These are phyloP conservation scores for Petroica traversi DNA, from an alignment of 2,113 vertebrate genomes.

Conservation along the genomic window DNA sequence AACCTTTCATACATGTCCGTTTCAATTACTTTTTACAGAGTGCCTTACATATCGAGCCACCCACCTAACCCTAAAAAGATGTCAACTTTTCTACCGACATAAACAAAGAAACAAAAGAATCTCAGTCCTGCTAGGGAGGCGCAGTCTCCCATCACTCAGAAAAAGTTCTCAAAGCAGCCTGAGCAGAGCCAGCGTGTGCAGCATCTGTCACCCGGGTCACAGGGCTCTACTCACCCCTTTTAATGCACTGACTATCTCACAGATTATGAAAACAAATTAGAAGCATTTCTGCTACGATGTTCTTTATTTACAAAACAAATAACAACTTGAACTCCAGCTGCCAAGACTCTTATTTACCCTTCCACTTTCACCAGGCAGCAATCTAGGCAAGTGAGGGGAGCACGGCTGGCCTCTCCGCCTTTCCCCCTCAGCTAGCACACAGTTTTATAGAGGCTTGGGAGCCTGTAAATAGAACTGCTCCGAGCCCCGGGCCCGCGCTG, in stretches of 20 bases:
- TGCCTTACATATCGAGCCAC: background rate
- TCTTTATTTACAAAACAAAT: background rate
- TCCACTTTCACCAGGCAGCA: background rate
- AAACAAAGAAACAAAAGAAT: background rate
- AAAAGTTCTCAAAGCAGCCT: background rate
- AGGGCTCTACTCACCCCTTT: background rate
- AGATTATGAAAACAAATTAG: background rate
- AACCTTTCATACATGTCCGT: background rate
- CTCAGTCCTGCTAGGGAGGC: background rate
- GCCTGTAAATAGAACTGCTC: accelerated
- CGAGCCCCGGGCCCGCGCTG: accelerated
- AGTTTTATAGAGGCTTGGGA: accelerated
- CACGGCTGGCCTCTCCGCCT: accelerated
- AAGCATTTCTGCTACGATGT: background rate
- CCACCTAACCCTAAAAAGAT: accelerated
- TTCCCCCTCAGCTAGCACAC: background rate
- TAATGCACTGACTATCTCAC: accelerated
- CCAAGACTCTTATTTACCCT: background rate
- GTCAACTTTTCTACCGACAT: background rate
- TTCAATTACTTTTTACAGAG: background rate
- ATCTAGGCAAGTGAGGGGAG: background rate
- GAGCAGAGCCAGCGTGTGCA: background rate
- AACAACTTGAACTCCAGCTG: background rate
- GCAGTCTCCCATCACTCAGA: background rate
- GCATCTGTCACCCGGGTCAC: accelerated